phyloP scores from a whole-genome alignment of 2,888 invertebrate species.

The Unio pictorum region DNA sequence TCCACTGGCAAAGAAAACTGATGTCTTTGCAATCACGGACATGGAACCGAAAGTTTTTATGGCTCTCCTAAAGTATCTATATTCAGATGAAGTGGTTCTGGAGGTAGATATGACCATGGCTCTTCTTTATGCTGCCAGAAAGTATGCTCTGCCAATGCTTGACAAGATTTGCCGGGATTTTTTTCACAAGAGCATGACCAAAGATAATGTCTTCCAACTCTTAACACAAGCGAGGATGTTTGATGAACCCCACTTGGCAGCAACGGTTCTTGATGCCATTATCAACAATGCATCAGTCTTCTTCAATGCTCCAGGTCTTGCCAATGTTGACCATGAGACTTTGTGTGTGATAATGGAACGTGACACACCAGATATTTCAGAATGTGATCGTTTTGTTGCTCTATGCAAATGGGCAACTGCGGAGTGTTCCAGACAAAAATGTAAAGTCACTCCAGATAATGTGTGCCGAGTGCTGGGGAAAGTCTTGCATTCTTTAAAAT shows the following conservation, averaged over 20 bases:
- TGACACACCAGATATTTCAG: slow-evolving; percentile 84
- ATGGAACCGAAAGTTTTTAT: slow-evolving; percentile 87
- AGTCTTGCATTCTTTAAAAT: slow-evolving; percentile 82
- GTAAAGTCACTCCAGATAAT: slow-evolving; percentile 80
- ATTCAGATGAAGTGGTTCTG: slow-evolving; percentile 87
- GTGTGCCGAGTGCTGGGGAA: slow-evolving; percentile 80
- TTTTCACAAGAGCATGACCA: slow-evolving; percentile 81
- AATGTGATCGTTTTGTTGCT: slow-evolving; percentile 83
- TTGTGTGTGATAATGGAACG: slow-evolving; percentile 83
- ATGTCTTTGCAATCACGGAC: slow-evolving; percentile 85
- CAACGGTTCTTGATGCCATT: slow-evolving; percentile 85
- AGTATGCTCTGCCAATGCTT: slow-evolving; percentile 87
- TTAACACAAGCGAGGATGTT: slow-evolving; percentile 84
- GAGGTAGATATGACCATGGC: slow-evolving; percentile 90
- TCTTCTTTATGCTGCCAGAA: slow-evolving; percentile 88
- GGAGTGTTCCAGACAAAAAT: slow-evolving; percentile 80
- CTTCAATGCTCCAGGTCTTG: slow-evolving; percentile 83
- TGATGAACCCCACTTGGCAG: slow-evolving; percentile 87
- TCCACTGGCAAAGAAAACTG: slow-evolving; percentile 61
- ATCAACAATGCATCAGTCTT: slow-evolving; percentile 88
- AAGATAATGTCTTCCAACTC: slow-evolving; percentile 87
- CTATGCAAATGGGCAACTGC: slow-evolving; percentile 69
- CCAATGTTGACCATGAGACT: slow-evolving; percentile 86
- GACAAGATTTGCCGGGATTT: slow-evolving; percentile 89
- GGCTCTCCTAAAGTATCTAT: slow-evolving; percentile 80